These are phyloP conservation scores for Trichacis sp. DNA, from an alignment of 2,888 invertebrate species.

Conservation along the genomic window DNA sequence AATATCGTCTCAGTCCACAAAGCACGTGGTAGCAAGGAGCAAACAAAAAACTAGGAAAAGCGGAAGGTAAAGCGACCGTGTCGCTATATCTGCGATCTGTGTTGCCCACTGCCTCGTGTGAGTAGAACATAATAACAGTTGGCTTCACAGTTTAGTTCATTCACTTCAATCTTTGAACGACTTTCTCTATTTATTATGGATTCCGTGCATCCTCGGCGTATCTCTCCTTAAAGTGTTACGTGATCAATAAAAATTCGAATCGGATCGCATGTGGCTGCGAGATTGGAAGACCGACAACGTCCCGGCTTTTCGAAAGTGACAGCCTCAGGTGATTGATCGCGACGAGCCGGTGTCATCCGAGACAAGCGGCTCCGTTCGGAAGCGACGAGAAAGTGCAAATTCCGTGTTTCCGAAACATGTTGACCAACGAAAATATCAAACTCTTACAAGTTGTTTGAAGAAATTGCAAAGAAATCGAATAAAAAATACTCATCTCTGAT, in stretches of 20 bases:
- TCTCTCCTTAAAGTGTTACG: conserved; percentile 35
- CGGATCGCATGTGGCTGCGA: neutral
- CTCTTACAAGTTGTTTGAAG: no score
- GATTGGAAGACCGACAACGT: conserved; percentile 15
- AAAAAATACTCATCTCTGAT: no score
- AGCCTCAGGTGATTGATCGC: conserved; percentile 15
- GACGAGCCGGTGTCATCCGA: conserved; percentile 22
- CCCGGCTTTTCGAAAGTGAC: conserved; percentile 20
- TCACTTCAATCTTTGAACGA: conserved; percentile 44
- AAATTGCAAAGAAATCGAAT: no score
- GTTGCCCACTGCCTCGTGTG: conserved; percentile 17
- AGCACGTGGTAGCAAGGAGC: neutral
- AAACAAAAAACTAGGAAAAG: conserved; percentile 7
- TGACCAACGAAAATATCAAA: no score
- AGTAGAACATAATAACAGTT: conserved; percentile 32
- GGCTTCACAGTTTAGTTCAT: conserved; percentile 39
- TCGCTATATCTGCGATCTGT: conserved; percentile 30
- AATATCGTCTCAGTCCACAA: neutral
- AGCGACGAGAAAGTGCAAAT: neutral
- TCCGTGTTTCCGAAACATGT: neutral
- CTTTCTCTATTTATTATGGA: conserved; percentile 54
- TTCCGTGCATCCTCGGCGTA: conserved; percentile 35
- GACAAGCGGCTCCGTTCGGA: conserved; percentile 1
- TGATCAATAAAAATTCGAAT: conserved; percentile 32
- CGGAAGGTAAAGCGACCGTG: conserved; percentile 32